Evolutionary conservation across 2,797 vertebrate species (phyloP).

Genomic region (Delichon dasypus): DNA sequence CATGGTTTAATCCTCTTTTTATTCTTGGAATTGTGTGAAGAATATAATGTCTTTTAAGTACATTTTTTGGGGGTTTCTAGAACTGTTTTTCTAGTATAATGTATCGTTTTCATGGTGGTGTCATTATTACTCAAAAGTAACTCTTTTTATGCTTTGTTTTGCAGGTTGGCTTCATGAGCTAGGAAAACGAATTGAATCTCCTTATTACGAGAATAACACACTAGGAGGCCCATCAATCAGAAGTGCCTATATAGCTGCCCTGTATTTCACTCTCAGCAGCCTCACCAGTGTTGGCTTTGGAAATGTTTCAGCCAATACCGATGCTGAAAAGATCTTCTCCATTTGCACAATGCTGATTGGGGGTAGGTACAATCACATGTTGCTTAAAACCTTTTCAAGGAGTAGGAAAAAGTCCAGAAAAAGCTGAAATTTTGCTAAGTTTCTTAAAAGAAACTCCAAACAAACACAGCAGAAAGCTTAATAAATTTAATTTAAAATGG

Average conservation of each 20-base stretch:
- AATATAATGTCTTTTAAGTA: background rate
- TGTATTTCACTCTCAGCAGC: constrained; percentile 98
- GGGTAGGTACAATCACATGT: constrained; percentile 73
- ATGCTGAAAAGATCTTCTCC: constrained; percentile 96
- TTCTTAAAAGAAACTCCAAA: background rate
- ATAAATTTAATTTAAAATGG: background rate
- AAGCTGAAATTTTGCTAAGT: background rate
- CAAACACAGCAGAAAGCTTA: rapidly evolving
- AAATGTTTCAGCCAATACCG: constrained; percentile 96
- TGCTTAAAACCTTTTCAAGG: background rate
- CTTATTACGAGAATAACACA: constrained; percentile 83
- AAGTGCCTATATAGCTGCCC: constrained; percentile 93
- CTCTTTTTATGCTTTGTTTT: background rate
- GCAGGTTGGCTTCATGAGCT: constrained; percentile 96
- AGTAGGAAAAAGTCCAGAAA: background rate
- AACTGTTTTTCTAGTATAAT: background rate
- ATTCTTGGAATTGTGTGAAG: background rate
- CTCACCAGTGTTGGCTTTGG: constrained; percentile 98
- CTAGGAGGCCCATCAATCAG: constrained; percentile 86
- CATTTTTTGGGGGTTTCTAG: background rate
- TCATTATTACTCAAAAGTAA: background rate
- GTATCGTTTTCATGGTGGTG: background rate
- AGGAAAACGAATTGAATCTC: constrained; percentile 92
- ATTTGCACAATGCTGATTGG: constrained; percentile 98
- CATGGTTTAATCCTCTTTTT: background rate